Evolutionary conservation across 2,797 vertebrate species (phyloP).

Genomic region (Myiotriccus ornatus): DNA sequence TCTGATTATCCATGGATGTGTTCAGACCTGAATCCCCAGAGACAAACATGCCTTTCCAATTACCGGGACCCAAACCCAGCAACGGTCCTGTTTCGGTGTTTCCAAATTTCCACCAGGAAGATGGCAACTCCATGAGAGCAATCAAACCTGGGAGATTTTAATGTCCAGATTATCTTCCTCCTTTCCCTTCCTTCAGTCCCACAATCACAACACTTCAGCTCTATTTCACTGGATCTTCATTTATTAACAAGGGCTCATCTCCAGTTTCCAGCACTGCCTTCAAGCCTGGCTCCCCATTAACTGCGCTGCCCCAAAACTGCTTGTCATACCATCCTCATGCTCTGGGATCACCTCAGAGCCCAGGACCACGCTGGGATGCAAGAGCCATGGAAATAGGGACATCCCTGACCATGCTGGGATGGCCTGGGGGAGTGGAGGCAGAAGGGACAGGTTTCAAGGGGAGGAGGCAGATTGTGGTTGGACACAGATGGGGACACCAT

Average conservation of each 20-base stretch:
- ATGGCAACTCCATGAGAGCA: background rate
- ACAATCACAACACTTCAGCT: background rate
- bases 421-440: background rate
- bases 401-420: background rate
- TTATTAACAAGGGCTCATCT: accelerated
- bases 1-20: background rate
- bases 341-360: background rate
- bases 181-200: background rate
- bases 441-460: background rate
- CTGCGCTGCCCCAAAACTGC: background rate
- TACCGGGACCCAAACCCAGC: background rate
- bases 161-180: background rate
- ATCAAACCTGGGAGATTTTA: background rate
- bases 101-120: background rate
- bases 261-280: background rate
- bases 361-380: background rate
- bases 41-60: accelerated
- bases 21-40: background rate
- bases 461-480: background rate
- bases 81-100: background rate
- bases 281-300: background rate
- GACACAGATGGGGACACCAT: background rate
- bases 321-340: background rate
- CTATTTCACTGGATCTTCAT: background rate
- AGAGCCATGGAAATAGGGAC: background rate